Evolutionary conservation across 2,888 invertebrate species (phyloP), one percentile per base, ranked within the genome.

Genomic region (Lepidocyrtoides sp.): DNA sequence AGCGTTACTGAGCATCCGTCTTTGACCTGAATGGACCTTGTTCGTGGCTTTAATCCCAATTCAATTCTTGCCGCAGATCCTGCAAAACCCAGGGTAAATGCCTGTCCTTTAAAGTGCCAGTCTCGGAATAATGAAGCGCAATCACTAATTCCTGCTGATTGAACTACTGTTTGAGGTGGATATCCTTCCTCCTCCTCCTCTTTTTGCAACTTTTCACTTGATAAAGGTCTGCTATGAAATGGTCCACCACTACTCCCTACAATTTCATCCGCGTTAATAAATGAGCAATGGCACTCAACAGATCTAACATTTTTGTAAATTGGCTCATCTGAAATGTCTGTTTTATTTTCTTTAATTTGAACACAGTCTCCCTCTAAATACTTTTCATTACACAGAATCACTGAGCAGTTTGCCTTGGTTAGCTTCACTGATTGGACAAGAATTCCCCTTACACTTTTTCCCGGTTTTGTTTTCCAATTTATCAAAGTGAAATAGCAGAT

Each of bases 251-350:
- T 2, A 51, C 2, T 10, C 51, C n/a, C 14, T 12, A 66, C 36
- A 36, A 66, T 66, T 12, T 41, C 44, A 48, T 23, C 14, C 5
- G 44, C 44, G 12, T 75, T 14, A 2, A 75, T 1, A 41, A 26
- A 75, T 2, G 88, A 44, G 66, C 91, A 89, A 14, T 85, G 75
- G 63, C 91, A 91, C 26, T 84, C 88, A n/a, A 89, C 86, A 29
- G 89, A 89, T 29, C 84, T 20, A 0, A 91, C 83, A 69, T 41
- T 72, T 32, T 26, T 54, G 32, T 44, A 41, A 54, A 82, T 44
- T 26, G 14, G 12, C 32, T 0, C 8, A 7, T 44, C 44, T 12
- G 51, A 48, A 14, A 82, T 54, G 14, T 88, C 81, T 0, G 20
- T 5, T 17, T 41, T 20, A 23, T 26, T 44, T 23, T 69, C 12